phyloP scores from a whole-genome alignment of 2,888 invertebrate genomes.

The Koerneria pararmatus region DNA sequence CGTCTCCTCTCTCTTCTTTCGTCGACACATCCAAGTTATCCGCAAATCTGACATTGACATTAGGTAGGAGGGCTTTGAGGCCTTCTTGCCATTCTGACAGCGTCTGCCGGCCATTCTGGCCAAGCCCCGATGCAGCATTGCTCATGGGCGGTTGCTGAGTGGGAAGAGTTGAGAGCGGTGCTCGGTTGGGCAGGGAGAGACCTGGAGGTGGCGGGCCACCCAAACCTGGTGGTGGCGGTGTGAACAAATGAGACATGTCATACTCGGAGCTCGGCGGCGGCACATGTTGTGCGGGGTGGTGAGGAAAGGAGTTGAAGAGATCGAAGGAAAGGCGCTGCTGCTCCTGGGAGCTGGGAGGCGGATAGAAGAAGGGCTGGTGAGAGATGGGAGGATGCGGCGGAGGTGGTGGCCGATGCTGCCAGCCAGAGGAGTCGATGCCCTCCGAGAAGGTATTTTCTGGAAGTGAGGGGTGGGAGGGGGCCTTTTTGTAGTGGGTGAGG shows the following conservation, averaged over 20 bases:
- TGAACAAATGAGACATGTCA: too few relatives aligned
- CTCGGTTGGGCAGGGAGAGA: neutral
- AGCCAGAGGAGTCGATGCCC: too few relatives aligned
- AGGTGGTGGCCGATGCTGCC: too few relatives aligned
- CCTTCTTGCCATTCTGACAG: constrained; percentile 42
- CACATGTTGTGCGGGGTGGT: too few relatives aligned
- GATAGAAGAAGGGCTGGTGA: neutral
- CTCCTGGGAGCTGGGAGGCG: neutral
- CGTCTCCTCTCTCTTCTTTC: neutral
- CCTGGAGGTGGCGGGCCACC: neutral
- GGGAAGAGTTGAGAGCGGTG: too few relatives aligned
- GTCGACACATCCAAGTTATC: constrained; percentile 27
- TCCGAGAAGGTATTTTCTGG: too few relatives aligned
- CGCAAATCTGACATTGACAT: constrained; percentile 53
- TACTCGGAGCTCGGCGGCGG: too few relatives aligned
- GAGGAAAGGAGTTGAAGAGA: too few relatives aligned
- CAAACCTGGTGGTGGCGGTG: neutral
- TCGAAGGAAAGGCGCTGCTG: too few relatives aligned
- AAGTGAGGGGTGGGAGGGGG: too few relatives aligned
- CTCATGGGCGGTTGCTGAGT: too few relatives aligned
- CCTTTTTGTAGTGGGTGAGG: constrained; percentile 24
- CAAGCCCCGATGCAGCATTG: neutral
- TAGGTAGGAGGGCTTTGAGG: constrained; percentile 50
- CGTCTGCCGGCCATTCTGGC: constrained; percentile 10
- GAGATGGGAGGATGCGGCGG: neutral